phyloP scores from a whole-genome alignment of 2,113 vertebrate genomes.

The Tinamus guttatus region DNA sequence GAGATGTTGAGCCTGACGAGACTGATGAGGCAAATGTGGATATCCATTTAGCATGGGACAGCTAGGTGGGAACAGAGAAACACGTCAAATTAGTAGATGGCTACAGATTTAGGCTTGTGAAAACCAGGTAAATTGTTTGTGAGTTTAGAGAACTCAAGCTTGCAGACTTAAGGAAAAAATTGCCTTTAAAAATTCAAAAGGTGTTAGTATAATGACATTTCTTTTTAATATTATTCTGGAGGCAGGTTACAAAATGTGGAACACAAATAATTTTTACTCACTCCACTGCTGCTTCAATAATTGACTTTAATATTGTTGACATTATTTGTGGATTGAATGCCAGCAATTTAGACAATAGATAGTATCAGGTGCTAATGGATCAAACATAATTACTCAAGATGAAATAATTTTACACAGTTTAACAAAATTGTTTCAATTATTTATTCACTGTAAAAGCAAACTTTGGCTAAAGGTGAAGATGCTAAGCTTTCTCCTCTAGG shows the following conservation, averaged over 20 bases:
- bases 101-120: slow-evolving; percentile 55
- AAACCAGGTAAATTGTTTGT: slow-evolving; percentile 38
- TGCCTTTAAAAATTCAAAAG: slow-evolving; percentile 18
- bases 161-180: not conserved
- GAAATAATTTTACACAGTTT: slow-evolving; percentile 59
- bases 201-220: not conserved
- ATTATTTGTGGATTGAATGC: slow-evolving; percentile 55
- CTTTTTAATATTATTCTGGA: slow-evolving; percentile 18
- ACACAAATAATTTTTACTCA: slow-evolving; percentile 47
- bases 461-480: slow-evolving; percentile 56
- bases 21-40: slow-evolving; percentile 39
- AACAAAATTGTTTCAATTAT: slow-evolving; percentile 53
- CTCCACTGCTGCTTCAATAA: slow-evolving; percentile 39
- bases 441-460: slow-evolving; percentile 62
- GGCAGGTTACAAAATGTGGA: slow-evolving; percentile 42
- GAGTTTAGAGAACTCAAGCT: slow-evolving; percentile 17
- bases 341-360: slow-evolving; percentile 68
- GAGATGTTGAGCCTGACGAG: slow-evolving; percentile 36
- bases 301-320: slow-evolving; percentile 62
- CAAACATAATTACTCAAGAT: slow-evolving; percentile 65
- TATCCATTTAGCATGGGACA: slow-evolving; percentile 22
- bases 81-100: slow-evolving; percentile 50
- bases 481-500: slow-evolving; percentile 68
- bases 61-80: not conserved
- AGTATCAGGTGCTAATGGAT: slow-evolving; percentile 68